Percentiles rank a stretch among this genome's conserved stretches.
These are phyloP conservation scores for Nematostella vectensis DNA, from an alignment of 92 coral and sea anemone genomes.

Conservation along the genomic window DNA sequence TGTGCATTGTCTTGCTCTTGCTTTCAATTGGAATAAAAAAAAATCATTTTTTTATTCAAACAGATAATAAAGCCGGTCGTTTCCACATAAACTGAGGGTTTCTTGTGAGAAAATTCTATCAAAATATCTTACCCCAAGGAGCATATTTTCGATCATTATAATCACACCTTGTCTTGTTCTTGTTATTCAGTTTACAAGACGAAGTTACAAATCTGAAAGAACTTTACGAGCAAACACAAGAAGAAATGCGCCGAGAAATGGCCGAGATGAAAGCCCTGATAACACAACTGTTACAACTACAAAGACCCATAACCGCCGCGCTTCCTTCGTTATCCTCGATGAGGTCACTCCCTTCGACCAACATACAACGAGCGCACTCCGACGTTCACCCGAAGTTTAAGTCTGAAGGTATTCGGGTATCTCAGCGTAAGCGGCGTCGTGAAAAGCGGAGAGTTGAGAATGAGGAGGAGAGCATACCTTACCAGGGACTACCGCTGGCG, in stretches of 20 bases:
- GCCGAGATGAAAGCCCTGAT: constrained; percentile 82
- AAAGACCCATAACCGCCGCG: constrained; percentile 3
- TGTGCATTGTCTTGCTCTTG: no score
- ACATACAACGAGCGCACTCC: constrained; percentile 24
- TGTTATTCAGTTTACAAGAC: constrained; percentile 43
- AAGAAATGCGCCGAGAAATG: constrained; percentile 65
- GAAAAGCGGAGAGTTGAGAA: constrained; percentile 23
- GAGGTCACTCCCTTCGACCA: constrained; percentile 3
- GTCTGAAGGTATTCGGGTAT: constrained; percentile 11
- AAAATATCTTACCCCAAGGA: no score
- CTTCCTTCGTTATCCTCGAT: constrained; percentile 15
- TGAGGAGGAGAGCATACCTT: constrained; percentile 43
- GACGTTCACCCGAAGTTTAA: constrained; percentile 23
- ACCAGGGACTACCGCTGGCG: constrained; percentile 54
- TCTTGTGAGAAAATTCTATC: no score
- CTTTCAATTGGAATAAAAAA: no score
- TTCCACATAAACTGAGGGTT: no score
- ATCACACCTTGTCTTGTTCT: constrained; percentile 7
- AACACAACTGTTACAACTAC: constrained; percentile 32
- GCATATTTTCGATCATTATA: no score
- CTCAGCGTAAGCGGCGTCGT: constrained; percentile 31
- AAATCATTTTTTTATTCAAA: no score
- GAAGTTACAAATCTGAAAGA: constrained; percentile 54
- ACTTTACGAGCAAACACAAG: constrained; percentile 55
- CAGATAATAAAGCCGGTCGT: no score